Evolutionary conservation across 2,797 vertebrate species (phyloP).

Genomic region (Cossypha polioptera): DNA sequence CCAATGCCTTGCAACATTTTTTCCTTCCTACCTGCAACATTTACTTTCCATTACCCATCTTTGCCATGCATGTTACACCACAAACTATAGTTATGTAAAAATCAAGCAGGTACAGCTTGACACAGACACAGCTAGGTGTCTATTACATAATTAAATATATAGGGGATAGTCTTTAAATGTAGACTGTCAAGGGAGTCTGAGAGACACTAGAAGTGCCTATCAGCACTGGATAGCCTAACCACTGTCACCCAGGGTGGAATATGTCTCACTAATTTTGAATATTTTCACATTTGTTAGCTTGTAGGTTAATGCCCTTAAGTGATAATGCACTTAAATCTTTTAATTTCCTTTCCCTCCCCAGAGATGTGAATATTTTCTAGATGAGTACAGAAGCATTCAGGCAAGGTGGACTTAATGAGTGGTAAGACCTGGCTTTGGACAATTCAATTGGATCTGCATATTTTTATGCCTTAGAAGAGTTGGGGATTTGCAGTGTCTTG

Average conservation of each 20-base stretch:
- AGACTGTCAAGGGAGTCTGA: background rate
- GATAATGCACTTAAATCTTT: background rate
- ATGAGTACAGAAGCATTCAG: background rate
- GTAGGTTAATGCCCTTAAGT: background rate
- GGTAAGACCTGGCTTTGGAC: background rate
- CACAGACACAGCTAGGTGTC: background rate
- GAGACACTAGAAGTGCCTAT: background rate
- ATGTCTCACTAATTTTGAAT: background rate
- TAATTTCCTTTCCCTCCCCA: background rate
- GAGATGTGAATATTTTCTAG: background rate
- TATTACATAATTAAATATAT: background rate
- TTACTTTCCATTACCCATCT: background rate
- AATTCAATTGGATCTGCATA: accelerated
- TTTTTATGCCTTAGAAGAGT: background rate
- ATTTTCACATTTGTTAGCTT: background rate
- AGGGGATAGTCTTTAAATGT: background rate
- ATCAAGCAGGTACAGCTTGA: background rate
- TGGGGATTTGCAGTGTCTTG: background rate
- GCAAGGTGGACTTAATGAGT: background rate
- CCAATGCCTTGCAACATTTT: background rate
- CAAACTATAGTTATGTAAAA: background rate
- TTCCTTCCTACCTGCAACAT: background rate
- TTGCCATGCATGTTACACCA: background rate
- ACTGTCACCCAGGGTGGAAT: background rate
- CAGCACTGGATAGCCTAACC: background rate